Evolutionary conservation across 2,797 vertebrate genomes (phyloP).

Genomic region (Chromobotia macracanthus): DNA sequence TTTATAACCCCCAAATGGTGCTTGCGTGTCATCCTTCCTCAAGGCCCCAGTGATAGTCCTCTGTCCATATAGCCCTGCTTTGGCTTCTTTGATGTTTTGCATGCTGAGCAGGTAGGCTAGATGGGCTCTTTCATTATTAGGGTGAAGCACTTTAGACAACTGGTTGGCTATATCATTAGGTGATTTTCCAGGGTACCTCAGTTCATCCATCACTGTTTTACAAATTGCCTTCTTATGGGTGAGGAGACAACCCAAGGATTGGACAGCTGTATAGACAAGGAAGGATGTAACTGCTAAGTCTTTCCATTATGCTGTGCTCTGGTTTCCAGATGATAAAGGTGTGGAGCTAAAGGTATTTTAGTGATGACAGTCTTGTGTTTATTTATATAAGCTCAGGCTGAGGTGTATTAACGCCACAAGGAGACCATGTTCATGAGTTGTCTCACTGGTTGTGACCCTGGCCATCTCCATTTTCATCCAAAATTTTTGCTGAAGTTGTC

Average conservation of each 20-base stretch:
- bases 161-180: slow-evolving; percentile 47
- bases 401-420: slow-evolving; percentile 16
- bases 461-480: slow-evolving; percentile 5
- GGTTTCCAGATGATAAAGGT: too few relatives aligned
- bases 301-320: too few relatives aligned
- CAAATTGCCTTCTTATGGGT: slow-evolving; percentile 28
- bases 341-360: too few relatives aligned
- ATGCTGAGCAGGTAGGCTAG: slow-evolving; percentile 34
- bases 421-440: neutral
- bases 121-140: slow-evolving; percentile 37
- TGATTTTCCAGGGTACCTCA: slow-evolving; percentile 43
- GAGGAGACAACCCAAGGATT: too few relatives aligned
- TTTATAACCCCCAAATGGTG: slow-evolving; percentile 19
- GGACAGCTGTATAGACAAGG: too few relatives aligned
- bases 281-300: too few relatives aligned
- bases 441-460: neutral
- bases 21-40: neutral
- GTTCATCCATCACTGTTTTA: slow-evolving; percentile 47
- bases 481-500: neutral
- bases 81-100: slow-evolving; percentile 21
- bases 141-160: slow-evolving; percentile 28
- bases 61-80: slow-evolving; percentile 22
- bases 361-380: slow-evolving; percentile 23
- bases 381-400: neutral
- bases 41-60: slow-evolving; percentile 15